Evolutionary conservation across 64 coral and sea anemone genomes (phyloP), one percentile per base, ranked within the genome.

Genomic region (Stichodactyla mertensii): DNA sequence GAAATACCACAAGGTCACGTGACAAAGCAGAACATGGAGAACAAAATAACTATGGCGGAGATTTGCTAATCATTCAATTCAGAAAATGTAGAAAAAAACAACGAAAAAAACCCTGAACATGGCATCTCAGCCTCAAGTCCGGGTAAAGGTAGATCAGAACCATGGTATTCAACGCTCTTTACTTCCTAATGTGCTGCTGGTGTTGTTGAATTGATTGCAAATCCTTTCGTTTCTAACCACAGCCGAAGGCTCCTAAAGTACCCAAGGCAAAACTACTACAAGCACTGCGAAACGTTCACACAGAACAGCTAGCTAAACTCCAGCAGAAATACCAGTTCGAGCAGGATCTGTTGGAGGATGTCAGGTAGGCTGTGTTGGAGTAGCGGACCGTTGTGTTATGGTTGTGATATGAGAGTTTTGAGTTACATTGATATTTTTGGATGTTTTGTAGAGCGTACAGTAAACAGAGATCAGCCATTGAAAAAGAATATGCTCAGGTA

Each of bases 401-500:
- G 31, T n/a, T 22, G 57, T 61, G 78, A 91, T 80, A 60, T 16
- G 1, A 14, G 12, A 54, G 19, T 81, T 74, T 16, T 54, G 77
- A 79, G 5, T 31, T 79, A 5, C 77, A 26, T 15, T 24, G 82
- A n/a, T 31, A 61, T 57, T 16, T 71, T 51, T 87, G 16, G 19
- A 66, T 82, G 18, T 87, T 87, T 92, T 55, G 8, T 66, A 96
- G 94, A 84, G 78, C 85, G 10, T 96, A 96, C 55, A 88, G 83
- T 51, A 96, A 96, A 64, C 94, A 96, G 62, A 83, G 91, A 74
- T 93, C 94, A 54, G 71, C 91, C 16, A 87, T 96, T 24, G 94
- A 96, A 77, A 92, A 92, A 67, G 94, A 96, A 7, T 96, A 93
- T 85, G 67, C 91, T 22, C 94, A 96, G 94, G 94, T 96, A 89